phyloP scores from a whole-genome alignment of 2,797 vertebrate species.

The Hirundo rustica region DNA sequence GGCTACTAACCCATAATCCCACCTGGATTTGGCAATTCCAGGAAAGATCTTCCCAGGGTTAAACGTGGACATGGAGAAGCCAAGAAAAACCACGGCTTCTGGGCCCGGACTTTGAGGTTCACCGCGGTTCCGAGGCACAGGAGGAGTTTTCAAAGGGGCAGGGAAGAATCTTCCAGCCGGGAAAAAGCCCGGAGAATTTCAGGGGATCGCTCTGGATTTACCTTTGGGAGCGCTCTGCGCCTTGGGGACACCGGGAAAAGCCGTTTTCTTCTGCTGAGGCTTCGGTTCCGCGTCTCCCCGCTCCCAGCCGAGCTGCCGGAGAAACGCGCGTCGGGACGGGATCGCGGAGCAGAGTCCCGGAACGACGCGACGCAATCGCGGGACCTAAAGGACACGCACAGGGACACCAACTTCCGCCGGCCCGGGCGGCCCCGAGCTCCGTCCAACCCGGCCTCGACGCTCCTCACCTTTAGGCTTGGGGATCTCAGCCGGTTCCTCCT shows the following conservation, averaged over 20 bases:
- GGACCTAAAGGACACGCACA: neutral
- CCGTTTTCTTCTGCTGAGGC: conserved; percentile 35
- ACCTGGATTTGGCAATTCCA: neutral
- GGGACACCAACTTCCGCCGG: too few species aligned
- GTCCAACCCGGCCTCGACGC: neutral
- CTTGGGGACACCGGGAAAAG: conserved; percentile 4
- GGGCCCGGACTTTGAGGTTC: fast-evolving
- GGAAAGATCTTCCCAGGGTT: too few species aligned
- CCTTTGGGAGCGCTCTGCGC: conserved; percentile 41
- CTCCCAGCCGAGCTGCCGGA: neutral
- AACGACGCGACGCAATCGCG: neutral
- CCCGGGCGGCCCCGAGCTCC: neutral
- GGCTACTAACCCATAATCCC: too few species aligned
- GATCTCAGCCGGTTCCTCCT: neutral
- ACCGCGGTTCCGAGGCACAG: fast-evolving
- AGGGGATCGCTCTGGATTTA: neutral
- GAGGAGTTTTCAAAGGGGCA: fast-evolving
- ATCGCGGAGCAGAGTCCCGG: fast-evolving
- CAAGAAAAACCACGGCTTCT: neutral
- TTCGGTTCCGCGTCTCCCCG: conserved; percentile 55
- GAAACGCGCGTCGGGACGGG: neutral
- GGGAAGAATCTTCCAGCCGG: neutral
- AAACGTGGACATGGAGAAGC: neutral
- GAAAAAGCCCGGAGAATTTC: fast-evolving
- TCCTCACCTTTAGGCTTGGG: conserved; percentile 24